Evolutionary conservation across 2,113 vertebrate genomes (phyloP).

Genomic region (Emberiza fucata): DNA sequence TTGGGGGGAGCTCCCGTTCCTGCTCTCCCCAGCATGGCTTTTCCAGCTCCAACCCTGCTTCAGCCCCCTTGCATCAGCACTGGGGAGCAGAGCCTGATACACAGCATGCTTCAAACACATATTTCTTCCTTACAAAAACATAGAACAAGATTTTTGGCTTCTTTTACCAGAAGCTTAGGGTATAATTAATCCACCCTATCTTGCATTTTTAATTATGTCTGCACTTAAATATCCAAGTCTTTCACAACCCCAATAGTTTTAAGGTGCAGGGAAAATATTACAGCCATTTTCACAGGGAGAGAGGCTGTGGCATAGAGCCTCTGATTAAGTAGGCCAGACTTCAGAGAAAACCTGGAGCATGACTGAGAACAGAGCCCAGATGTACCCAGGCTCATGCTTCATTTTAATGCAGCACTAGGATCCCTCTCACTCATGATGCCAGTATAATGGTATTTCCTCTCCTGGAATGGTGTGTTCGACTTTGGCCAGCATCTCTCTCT

Average conservation of each 20-base stretch:
- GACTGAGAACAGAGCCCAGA: constrained; percentile 41
- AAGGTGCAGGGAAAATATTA: constrained; percentile 3
- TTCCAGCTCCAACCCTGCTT: background rate
- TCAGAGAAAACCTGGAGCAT: constrained; percentile 1
- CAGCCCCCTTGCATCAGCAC: background rate
- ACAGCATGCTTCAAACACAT: background rate
- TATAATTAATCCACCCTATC: constrained; percentile 19
- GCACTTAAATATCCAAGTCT: background rate
- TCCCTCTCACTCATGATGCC: constrained; percentile 39
- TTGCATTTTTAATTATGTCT: constrained; percentile 44
- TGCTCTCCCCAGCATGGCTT: background rate
- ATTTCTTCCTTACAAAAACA: constrained; percentile 38
- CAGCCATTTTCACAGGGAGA: background rate
- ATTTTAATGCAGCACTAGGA: constrained; percentile 18
- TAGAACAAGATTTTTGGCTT: constrained; percentile 2
- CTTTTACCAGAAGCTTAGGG: background rate
- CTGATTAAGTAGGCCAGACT: constrained; percentile 1
- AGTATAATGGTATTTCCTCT: constrained; percentile 64
- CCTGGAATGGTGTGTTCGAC: constrained; percentile 9
- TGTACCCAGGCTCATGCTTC: constrained; percentile 19
- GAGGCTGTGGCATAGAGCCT: background rate
- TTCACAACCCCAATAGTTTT: background rate
- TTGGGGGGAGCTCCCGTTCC: fast-evolving
- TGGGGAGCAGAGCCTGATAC: background rate
- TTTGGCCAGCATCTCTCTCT: constrained; percentile 7